These are phyloP conservation scores for Pardalotus punctatus DNA, from an alignment of 2,113 vertebrate species.

Conservation along the genomic window DNA sequence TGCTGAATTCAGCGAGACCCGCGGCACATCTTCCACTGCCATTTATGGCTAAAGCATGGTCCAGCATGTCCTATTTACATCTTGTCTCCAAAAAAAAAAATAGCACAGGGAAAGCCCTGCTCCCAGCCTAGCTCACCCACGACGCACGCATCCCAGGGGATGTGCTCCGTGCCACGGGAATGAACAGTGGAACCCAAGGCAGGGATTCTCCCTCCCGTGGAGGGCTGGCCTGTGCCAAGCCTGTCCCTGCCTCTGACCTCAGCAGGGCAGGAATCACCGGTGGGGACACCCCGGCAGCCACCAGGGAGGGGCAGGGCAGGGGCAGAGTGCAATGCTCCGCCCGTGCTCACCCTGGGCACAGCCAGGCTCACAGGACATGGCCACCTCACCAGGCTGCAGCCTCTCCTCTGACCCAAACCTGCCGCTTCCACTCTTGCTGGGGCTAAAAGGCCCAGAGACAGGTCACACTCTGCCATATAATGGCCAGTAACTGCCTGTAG, in stretches of 20 bases:
- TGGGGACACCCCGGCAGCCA: neutral
- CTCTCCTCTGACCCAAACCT: accelerated
- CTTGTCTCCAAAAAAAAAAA: neutral
- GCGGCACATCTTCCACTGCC: neutral
- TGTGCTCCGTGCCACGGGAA: accelerated
- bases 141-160: neutral
- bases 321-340: neutral
- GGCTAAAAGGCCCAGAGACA: neutral
- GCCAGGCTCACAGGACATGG: too few relatives aligned
- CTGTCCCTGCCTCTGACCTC: accelerated
- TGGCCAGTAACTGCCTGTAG: accelerated
- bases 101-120: neutral
- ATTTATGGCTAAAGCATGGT: neutral
- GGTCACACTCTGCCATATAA: accelerated
- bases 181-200: neutral
- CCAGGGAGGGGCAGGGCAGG: neutral
- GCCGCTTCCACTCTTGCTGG: accelerated
- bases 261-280: accelerated
- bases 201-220: accelerated
- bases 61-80: neutral
- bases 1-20: neutral
- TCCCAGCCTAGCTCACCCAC: neutral
- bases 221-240: too few relatives aligned
- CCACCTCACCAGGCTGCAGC: neutral
- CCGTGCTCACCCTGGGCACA: accelerated